Percentiles rank a stretch among this genome's conserved stretches.
Evolutionary conservation across 1,140 invertebrate genomes (phyloP).

Genomic region (Chymomyza costata): DNA sequence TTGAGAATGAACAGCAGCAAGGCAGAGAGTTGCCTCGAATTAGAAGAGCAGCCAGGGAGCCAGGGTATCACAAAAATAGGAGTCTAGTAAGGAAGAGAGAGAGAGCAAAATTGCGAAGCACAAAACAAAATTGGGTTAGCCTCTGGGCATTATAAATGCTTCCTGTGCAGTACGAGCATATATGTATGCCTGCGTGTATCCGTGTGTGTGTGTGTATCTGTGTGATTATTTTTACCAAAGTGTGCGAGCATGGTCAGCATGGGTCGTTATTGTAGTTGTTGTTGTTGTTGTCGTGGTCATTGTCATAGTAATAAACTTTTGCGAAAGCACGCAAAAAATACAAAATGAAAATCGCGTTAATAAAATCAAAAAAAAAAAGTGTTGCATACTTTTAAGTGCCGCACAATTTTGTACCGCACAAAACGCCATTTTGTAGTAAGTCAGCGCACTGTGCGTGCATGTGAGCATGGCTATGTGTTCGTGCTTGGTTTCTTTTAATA

Average conservation of each 20-base stretch:
- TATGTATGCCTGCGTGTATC: background rate
- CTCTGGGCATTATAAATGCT: constrained; percentile 61
- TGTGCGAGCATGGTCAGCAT: no score
- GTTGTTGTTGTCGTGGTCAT: constrained; percentile 49
- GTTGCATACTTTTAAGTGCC: constrained; percentile 64
- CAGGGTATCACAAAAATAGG: no score
- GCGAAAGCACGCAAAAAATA: constrained; percentile 10
- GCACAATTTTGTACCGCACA: constrained; percentile 58
- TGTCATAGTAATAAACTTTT: no score
- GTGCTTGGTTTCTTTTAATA: no score
- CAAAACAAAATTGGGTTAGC: constrained; percentile 1
- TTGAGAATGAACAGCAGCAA: no score
- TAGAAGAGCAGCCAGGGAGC: no score
- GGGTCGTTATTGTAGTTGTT: constrained; percentile 21
- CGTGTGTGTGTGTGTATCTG: constrained; percentile 19
- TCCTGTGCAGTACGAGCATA: constrained; percentile 64
- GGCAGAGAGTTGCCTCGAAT: no score
- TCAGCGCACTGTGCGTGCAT: no score
- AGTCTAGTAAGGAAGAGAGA: no score
- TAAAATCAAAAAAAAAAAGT: constrained; percentile 19
- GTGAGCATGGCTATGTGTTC: no score
- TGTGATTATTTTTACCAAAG: constrained; percentile 34
- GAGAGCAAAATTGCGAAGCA: no score
- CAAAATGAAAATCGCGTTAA: no score
- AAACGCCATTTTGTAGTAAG: constrained; percentile 56